Evolutionary conservation across 1,140 invertebrate genomes (phyloP).

Genomic region (Drosophila kanapiae): DNA sequence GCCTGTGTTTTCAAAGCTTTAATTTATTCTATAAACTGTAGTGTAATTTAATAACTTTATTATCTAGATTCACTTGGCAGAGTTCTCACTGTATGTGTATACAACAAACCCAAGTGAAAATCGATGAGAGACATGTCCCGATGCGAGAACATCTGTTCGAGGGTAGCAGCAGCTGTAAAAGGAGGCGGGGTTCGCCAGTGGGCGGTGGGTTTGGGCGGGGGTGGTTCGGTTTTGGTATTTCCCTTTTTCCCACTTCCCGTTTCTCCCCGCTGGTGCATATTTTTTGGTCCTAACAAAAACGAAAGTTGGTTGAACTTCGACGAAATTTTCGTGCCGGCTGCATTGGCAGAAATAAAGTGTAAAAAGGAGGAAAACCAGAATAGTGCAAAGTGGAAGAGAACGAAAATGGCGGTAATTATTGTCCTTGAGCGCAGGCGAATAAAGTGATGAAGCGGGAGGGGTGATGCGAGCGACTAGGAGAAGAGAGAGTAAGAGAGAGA

Average conservation of each 20-base stretch:
- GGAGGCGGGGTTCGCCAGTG: slow-evolving; percentile 33
- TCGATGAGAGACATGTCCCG: slow-evolving; percentile 55
- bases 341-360: slow-evolving; percentile 14
- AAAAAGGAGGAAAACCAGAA: slow-evolving; percentile 34
- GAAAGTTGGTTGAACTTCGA: slow-evolving; percentile 83
- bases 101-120: slow-evolving; percentile 47
- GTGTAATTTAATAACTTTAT: neutral
- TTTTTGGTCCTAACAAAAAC: slow-evolving; percentile 78
- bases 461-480: slow-evolving; percentile 2
- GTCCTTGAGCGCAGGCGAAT: slow-evolving; percentile 59
- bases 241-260: slow-evolving; percentile 28
- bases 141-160: slow-evolving; percentile 51
- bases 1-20: accelerated
- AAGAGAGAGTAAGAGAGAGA: slow-evolving; percentile 14
- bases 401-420: slow-evolving; percentile 60
- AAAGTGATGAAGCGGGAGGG: slow-evolving; percentile 6
- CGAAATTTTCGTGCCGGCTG: slow-evolving; percentile 34
- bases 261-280: slow-evolving; percentile 46
- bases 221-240: slow-evolving; percentile 31
- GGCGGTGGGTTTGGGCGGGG: slow-evolving; percentile 27
- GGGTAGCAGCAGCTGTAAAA: slow-evolving; percentile 49
- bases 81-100: slow-evolving; percentile 14
- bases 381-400: slow-evolving; percentile 60
- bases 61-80: neutral
- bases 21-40: neutral